Conservation (phyloP, 2,888 invertebrate genomes). For the Pammene fasciana region DNA sequence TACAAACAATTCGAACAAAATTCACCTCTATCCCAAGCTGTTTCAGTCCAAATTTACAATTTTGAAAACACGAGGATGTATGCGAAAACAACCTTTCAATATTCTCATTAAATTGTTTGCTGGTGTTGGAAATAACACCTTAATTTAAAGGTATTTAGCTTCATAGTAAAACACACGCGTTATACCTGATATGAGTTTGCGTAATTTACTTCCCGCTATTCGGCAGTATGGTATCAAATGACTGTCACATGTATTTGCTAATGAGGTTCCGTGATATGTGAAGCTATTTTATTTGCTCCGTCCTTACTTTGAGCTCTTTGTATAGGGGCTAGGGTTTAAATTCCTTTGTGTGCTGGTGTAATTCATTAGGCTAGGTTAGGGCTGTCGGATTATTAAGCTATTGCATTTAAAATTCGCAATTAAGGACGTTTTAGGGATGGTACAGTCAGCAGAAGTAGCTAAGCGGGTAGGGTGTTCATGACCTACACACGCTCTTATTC, state of each 20-base stretch:
- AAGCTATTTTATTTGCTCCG: slow-evolving; percentile 51
- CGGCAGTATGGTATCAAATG: slow-evolving; percentile 71
- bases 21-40: slow-evolving; percentile 51
- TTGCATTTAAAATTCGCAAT: slow-evolving; percentile 26
- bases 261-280: slow-evolving; percentile 68
- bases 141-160: background rate
- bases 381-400: slow-evolving; percentile 19
- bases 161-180: background rate
- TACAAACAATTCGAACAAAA: slow-evolving; percentile 55
- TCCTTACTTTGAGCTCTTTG: slow-evolving; percentile 3
- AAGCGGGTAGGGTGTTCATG: too few relatives aligned
- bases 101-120: background rate
- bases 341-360: background rate
- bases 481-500: too few relatives aligned
- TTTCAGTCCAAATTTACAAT: slow-evolving; percentile 57
- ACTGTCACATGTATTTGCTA: slow-evolving; percentile 72
- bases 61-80: slow-evolving; percentile 41
- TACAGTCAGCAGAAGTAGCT: too few relatives aligned
- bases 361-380: slow-evolving; percentile 27
- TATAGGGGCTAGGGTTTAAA: background rate
- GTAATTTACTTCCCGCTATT: slow-evolving; percentile 41
- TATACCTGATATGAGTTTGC: background rate
- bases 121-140: slow-evolving; percentile 5
- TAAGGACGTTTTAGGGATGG: slow-evolving; percentile 11
- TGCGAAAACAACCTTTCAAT: slow-evolving; percentile 3